Evolutionary conservation across 2,113 vertebrate genomes (phyloP).

Genomic region (Bagarius yarrelli): DNA sequence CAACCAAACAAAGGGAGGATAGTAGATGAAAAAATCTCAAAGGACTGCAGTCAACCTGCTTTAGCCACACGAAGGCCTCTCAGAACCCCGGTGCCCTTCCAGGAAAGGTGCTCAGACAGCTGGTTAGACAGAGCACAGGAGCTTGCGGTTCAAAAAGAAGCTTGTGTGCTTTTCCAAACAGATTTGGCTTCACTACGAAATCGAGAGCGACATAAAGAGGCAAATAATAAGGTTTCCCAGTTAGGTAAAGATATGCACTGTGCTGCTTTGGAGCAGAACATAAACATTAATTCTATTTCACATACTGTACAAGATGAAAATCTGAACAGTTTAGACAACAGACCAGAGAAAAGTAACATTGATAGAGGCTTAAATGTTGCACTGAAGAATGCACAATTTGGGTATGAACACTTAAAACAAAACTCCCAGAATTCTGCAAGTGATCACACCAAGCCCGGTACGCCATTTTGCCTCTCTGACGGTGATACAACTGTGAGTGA

Average conservation of each 20-base stretch:
- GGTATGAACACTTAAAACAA: constrained; percentile 11
- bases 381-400: background rate
- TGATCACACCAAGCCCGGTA: constrained; percentile 38
- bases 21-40: constrained; percentile 31
- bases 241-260: constrained; percentile 49
- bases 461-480: constrained; percentile 40
- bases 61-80: constrained; percentile 65
- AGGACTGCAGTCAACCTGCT: constrained; percentile 58
- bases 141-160: constrained; percentile 73
- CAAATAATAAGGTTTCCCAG: constrained; percentile 47
- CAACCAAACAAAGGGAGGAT: constrained; percentile 42
- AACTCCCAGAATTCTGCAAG: constrained; percentile 33
- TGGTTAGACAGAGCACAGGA: constrained; percentile 75
- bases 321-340: constrained; percentile 61
- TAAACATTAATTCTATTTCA: constrained; percentile 33
- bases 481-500: constrained; percentile 47
- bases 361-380: constrained; percentile 58
- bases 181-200: constrained; percentile 68
- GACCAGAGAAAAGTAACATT: constrained; percentile 59
- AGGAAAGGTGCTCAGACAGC: constrained; percentile 65
- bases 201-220: constrained; percentile 51
- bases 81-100: constrained; percentile 53
- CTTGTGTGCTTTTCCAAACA: constrained; percentile 71
- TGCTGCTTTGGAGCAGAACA: constrained; percentile 19
- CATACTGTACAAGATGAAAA: constrained; percentile 53